Percentiles rank a stretch among this genome's conserved stretches.
These are phyloP conservation scores for Tychaedon coryphoeus DNA, from an alignment of 2,113 vertebrate genomes.

Conservation along the genomic window DNA sequence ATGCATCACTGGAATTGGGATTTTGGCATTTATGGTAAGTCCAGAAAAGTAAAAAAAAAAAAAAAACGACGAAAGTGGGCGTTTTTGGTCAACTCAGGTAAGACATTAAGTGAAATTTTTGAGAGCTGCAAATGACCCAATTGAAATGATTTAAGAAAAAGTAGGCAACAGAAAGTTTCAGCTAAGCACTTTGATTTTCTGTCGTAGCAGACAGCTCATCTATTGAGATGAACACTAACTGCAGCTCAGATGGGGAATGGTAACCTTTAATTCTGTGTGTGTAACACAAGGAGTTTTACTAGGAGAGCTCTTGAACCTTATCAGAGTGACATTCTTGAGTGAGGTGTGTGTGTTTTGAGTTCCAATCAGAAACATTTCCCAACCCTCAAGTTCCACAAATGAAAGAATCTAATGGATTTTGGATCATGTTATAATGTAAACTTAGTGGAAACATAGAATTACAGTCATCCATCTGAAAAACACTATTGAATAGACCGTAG, in stretches of 20 bases:
- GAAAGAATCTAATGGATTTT: not conserved
- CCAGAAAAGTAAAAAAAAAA: not conserved
- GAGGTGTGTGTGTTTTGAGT: not conserved
- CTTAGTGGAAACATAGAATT: not conserved
- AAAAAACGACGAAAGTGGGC: not conserved
- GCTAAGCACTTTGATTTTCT: not conserved
- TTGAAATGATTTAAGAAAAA: not conserved
- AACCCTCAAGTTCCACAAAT: not conserved
- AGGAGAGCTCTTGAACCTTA: not conserved
- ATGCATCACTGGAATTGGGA: not conserved
- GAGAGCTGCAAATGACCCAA: not conserved
- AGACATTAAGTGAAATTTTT: not conserved
- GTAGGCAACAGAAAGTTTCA: not conserved
- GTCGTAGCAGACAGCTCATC: not conserved
- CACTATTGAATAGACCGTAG: not conserved
- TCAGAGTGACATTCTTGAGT: not conserved
- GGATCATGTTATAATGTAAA: not conserved
- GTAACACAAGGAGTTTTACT: not conserved
- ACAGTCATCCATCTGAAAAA: not conserved
- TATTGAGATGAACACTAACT: not conserved
- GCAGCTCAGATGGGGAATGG: not conserved
- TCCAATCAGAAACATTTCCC: not conserved
- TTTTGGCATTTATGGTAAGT: not conserved
- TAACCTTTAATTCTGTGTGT: not conserved
- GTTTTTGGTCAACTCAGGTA: not conserved